Base-by-base conservation (phyloP, 1,140 invertebrate species). In the Caenorhabditis remanei region DNA sequence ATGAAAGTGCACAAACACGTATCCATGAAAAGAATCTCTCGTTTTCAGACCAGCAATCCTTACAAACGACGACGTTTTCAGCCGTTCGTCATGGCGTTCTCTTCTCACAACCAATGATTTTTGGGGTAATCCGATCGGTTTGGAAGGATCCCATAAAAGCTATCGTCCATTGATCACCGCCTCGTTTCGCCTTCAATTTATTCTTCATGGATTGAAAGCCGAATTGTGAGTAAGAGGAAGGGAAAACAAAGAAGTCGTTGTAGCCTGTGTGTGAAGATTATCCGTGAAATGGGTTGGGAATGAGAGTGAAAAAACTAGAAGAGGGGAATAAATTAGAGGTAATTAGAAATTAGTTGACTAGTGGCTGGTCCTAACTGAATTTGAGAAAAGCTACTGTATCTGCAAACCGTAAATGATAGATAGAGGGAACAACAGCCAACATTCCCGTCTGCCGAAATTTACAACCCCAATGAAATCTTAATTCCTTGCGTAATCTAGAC, bases 101-200 rank as follows among this genome's bases (percentile, higher is more conserved):
- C 43, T 79, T 50, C n/a, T 79, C 46, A 41, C 46, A n/a, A 24
- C 32, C 19, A 79, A 79, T 46, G 71, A 79, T 46, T 79, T 79
- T 53, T 79, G 71, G 71, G 71, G 71, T 53, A 79, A 79, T 79
- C 71, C 71, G 71, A 79, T 79, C 46, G 8, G 71, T 32, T 53
- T 79, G 46, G 46, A 79, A 50, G 71, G 71, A 79, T 79, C 71
- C 43, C 71, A 79, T 79, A 79, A 79, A 79, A 79, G 71, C 40
- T 79, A 79, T 79, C 71, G 71, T 21, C 71, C 71, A 79, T 79
- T 79, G 46, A 79, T 79, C 71, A 79, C 71, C 71, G 71, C 46
- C 71, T 79, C 71, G 46, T 79, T 79, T 32, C 71, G 71, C 0
- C 71, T 79, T 24, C 71, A 79, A 50, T 79, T 79, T n/a, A 46